Evolutionary conservation across 2,797 vertebrate genomes (phyloP), one percentile per base, ranked within the genome.

Genomic region (Anabacerthia variegaticeps): DNA sequence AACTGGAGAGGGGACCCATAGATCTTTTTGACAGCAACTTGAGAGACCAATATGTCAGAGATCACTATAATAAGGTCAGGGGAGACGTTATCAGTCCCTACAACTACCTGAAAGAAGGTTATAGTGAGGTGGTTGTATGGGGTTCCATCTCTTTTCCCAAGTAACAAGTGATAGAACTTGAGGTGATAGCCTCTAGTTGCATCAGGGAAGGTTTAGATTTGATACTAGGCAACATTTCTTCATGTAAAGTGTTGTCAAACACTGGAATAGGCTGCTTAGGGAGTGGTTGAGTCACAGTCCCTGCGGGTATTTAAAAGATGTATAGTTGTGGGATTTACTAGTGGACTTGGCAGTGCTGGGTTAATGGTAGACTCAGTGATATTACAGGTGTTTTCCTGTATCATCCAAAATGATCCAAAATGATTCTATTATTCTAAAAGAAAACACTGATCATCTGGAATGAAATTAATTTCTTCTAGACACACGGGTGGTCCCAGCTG

Each of bases 401-500:
- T 46, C 17, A 27, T 32, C 14, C 3, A 5, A 77, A 71, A 58
- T 58, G 0, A 27, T 32, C 14, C 3, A 5, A 77, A 71, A 58
- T 46, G 0, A 72, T 65, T 27, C 17, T 27, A 12, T 58, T n/a
- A 52, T 58, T 84, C n/a, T 63, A 37, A 63, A 76, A 56, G 28
- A 24, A n/a, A 69, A 7, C 8, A 12, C 23, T 49, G 11, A 63
- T 51, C 8, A 24, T 44, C 32, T 46, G 30, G 19, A 27, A 36
- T 34, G 10, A 44, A 52, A 30, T 65, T 34, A 24, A 32, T 89
- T 77, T 65, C 58, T 32, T 52, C 26, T 41, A 66, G 44, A 27
- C 21, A 11, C 9, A 22, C 6, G 16, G 4, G 19, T 30, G 37
- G 27, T 69, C 19, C 15, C 19, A 34, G 0, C 13, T 39, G 23